These are phyloP conservation scores for Carassius carassius DNA, from an alignment of 2,113 vertebrate species.

Conservation along the genomic window DNA sequence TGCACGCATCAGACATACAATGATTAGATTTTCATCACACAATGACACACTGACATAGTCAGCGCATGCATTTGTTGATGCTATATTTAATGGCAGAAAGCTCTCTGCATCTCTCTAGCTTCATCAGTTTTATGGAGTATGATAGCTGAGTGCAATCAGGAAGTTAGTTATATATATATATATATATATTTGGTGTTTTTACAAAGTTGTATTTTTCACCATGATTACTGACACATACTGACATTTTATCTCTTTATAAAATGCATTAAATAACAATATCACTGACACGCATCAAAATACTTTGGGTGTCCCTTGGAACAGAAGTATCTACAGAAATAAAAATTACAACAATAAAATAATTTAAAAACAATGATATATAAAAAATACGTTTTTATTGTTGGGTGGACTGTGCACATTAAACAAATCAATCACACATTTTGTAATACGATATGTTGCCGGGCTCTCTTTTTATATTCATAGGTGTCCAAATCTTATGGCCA, in stretches of 20 bases:
- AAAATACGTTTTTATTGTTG: background rate
- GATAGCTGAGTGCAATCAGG: no score
- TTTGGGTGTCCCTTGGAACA: background rate
- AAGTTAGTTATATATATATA: no score
- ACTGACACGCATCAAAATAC: background rate
- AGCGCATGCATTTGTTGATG: conserved; percentile 5
- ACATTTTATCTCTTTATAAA: no score
- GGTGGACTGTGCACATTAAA: no score
- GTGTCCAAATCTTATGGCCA: background rate
- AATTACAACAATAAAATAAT: background rate
- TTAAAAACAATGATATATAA: background rate
- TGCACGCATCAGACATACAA: conserved; percentile 53
- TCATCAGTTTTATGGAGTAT: no score
- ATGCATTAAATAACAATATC: no score
- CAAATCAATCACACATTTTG: background rate
- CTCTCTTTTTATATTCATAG: background rate
- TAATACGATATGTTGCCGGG: background rate
- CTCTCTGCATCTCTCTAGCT: no score
- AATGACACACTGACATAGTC: conserved; percentile 66
- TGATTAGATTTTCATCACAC: conserved; percentile 56
- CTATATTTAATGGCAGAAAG: no score
- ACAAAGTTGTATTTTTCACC: background rate
- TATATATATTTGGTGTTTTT: no score
- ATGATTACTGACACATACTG: background rate
- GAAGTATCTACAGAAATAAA: background rate